These are phyloP conservation scores for Melieria omissa DNA, from an alignment of 2,888 invertebrate genomes.

Conservation along the genomic window DNA sequence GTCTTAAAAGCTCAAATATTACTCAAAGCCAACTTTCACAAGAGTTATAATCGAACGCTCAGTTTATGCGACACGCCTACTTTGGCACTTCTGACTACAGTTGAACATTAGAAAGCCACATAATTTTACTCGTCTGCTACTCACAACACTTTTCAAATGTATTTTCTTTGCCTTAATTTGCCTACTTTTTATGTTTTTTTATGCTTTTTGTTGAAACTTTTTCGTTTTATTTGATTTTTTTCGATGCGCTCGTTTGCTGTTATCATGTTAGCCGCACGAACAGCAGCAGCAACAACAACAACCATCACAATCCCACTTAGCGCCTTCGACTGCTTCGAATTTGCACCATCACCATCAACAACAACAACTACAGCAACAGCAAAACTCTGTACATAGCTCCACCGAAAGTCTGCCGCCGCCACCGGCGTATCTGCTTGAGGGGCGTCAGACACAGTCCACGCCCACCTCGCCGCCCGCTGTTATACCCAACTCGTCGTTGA, in stretches of 20 bases:
- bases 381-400: constrained; percentile 57
- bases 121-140: no score
- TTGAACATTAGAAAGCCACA: no score
- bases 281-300: constrained; percentile 28
- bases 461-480: constrained; percentile 43
- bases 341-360: constrained; percentile 40
- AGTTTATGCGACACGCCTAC: no score
- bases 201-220: constrained; percentile 21
- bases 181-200: constrained; percentile 18
- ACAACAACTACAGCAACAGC: constrained; percentile 47
- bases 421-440: constrained; percentile 64
- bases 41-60: no score
- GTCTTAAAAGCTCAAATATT: not conserved
- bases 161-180: not conserved
- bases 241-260: not conserved
- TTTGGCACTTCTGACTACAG: no score
- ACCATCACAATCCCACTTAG: constrained; percentile 39
- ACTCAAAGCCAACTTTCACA: no score
- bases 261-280: not conserved
- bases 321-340: constrained; percentile 43
- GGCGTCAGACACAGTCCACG: constrained; percentile 38
- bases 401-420: constrained; percentile 66
- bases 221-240: constrained; percentile 15
- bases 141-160: no score
- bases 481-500: constrained; percentile 67